A percentile compares a stretch with the other conserved stretches of the same genome.
Conservation (phyloP, 2,888 invertebrate genomes). For the Lepidochrysops patricia region DNA sequence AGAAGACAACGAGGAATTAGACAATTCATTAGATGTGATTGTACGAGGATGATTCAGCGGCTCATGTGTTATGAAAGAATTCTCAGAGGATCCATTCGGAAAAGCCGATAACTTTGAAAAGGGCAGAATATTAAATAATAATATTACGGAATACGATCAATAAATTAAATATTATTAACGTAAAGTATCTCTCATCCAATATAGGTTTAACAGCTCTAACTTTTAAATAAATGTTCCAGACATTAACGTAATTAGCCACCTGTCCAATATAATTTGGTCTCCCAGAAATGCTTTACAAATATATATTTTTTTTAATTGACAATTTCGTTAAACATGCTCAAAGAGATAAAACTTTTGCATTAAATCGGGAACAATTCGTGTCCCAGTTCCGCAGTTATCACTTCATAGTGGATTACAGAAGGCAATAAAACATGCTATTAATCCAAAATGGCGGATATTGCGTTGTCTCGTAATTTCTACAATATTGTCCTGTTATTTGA, state of each 20-base stretch:
- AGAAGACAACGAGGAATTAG: constrained; percentile 42
- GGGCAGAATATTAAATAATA: too few relatives aligned
- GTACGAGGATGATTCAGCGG: constrained; percentile 55
- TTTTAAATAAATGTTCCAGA: too few relatives aligned
- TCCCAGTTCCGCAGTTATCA: constrained; percentile 2
- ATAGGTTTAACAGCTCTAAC: too few relatives aligned
- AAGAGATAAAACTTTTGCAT: not conserved
- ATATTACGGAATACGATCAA: too few relatives aligned
- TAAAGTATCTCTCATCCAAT: too few relatives aligned
- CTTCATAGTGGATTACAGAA: constrained; percentile 4
- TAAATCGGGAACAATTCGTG: not conserved
- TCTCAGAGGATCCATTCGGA: too few relatives aligned
- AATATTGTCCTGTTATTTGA: constrained; percentile 7
- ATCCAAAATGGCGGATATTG: constrained; percentile 7
- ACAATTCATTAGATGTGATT: constrained; percentile 69
- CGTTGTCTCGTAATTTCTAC: not conserved
- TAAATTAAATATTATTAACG: too few relatives aligned
- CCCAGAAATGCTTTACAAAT: too few relatives aligned
- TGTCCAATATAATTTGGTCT: too few relatives aligned
- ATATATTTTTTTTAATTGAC: too few relatives aligned
- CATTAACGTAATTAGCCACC: too few relatives aligned
- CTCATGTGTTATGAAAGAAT: too few relatives aligned
- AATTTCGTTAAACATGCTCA: not conserved
- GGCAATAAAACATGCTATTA: constrained; percentile 5
- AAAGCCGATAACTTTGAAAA: not conserved